phyloP scores from a whole-genome alignment of 2,113 vertebrate species.

The Oreochromis tanganicae region DNA sequence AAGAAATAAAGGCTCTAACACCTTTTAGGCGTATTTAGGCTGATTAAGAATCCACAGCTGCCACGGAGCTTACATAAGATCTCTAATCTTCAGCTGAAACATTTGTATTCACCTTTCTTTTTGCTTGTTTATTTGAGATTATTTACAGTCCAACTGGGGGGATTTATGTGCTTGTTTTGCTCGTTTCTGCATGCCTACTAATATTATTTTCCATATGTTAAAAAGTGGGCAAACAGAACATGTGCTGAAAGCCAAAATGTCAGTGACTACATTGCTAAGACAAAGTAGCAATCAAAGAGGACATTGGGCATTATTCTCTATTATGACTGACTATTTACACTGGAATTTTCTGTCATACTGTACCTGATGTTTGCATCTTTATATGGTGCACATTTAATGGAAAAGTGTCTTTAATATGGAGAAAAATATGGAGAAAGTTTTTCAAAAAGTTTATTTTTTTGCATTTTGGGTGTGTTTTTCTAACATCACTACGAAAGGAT shows the following conservation, averaged over 20 bases:
- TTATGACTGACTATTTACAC: neutral
- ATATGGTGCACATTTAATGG: neutral
- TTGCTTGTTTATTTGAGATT: neutral
- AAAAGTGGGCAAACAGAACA: neutral
- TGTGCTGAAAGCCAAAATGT: neutral
- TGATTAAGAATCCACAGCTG: neutral
- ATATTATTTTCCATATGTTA: neutral
- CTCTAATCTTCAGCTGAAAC: neutral
- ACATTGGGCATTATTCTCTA: neutral
- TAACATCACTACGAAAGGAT: neutral
- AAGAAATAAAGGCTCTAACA: neutral
- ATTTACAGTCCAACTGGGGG: neutral
- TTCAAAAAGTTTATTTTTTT: neutral
- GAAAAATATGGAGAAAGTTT: neutral
- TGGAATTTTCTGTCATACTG: fast-evolving
- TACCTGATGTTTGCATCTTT: neutral
- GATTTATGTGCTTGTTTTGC: neutral
- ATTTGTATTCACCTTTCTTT: neutral
- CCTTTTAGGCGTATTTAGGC: neutral
- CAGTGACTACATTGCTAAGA: neutral
- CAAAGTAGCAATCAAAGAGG: neutral
- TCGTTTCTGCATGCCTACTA: neutral
- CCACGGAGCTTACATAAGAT: neutral
- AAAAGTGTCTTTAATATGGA: neutral
- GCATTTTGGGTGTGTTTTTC: neutral